Base-by-base conservation (phyloP, 2,888 invertebrate species). In the Drosophila mercatorum region DNA sequence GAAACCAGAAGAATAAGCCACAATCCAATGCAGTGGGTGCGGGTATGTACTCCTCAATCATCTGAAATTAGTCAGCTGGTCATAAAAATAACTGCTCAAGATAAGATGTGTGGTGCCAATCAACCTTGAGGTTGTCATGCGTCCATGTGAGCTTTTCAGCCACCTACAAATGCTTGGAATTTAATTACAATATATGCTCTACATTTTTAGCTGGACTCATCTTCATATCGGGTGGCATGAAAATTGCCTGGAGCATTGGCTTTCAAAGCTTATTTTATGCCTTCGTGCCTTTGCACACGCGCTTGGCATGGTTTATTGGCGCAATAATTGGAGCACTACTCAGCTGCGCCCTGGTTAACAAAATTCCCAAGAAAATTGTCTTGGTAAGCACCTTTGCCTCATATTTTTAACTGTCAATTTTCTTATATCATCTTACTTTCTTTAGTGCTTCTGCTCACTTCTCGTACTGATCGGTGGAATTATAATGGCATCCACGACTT, bases 271-370 rank as follows among this genome's bases (percentile, higher is more conserved):
- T 4, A 0, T 17, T 6, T 0, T 22, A 0, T 12, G 8, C 6
- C 0, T 0, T 0, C 0, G 0, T 49, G 12, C 17, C 43, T 7
- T 3, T 22, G 10, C 88, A 88, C 7, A 73, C 72, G 14, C 26
- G 36, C 2, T 28, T 88, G 22, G 90, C 87, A n/a, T 92, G 92
- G 92, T 92, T 91, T 60, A 78, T 92, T 52, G 91, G 81, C 0
- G 89, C 70, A 11, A 90, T 92, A 4, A 80, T 92, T 47, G 92
- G 92, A 22, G 86, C 77, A 0, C 7, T 86, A 1, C 8, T 90
- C 4, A 87, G 83, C 31, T 73, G 83, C 1, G 59, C 80, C 10
- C 57, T 85, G 17, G 73, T 81, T 5, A 89, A 88, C 38, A 72
- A 74, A 17, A 3, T 91, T 4, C 77, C 82, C 2, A 92, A 90